These are phyloP conservation scores for Tridacna crocea DNA, from an alignment of 2,888 invertebrate species.

Conservation along the genomic window DNA sequence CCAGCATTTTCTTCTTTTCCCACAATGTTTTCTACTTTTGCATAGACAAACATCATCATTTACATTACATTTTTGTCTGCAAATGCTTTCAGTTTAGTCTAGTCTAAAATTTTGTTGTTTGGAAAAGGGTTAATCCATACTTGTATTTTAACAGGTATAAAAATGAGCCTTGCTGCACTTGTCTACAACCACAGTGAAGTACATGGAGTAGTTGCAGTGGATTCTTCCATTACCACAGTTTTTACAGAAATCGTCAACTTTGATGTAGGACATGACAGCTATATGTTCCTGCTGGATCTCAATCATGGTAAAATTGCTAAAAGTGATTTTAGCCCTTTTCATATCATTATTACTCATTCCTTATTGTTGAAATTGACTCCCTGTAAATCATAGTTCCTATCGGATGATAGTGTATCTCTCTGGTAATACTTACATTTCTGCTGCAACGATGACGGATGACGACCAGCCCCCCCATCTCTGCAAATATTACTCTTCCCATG, in stretches of 20 bases:
- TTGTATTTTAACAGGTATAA: conserved; percentile 31
- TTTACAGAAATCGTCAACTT: conserved; percentile 53
- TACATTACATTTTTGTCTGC: background rate
- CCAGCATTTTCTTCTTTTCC: too few species aligned
- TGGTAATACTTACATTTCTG: too few species aligned
- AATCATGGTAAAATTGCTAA: conserved; percentile 44
- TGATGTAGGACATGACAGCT: conserved; percentile 52
- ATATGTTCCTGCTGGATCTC: conserved; percentile 49
- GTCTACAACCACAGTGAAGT: conserved; percentile 38
- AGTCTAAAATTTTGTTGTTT: background rate
- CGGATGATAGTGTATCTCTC: too few species aligned
- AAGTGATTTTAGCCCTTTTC: background rate
- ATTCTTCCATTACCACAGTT: conserved; percentile 45
- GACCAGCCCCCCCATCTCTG: too few species aligned
- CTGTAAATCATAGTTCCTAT: too few species aligned
- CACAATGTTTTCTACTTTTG: too few species aligned
- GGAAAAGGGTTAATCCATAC: too few species aligned
- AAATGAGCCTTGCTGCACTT: conserved; percentile 47
- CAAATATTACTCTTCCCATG: too few species aligned
- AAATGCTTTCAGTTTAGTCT: background rate
- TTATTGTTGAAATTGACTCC: background rate
- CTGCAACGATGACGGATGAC: too few species aligned
- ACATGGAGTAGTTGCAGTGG: conserved; percentile 44
- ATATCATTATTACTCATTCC: background rate
- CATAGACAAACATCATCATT: too few species aligned